These are phyloP conservation scores for Pachypeltis micranthus DNA, from an alignment of 1,140 invertebrate species.

Conservation along the genomic window DNA sequence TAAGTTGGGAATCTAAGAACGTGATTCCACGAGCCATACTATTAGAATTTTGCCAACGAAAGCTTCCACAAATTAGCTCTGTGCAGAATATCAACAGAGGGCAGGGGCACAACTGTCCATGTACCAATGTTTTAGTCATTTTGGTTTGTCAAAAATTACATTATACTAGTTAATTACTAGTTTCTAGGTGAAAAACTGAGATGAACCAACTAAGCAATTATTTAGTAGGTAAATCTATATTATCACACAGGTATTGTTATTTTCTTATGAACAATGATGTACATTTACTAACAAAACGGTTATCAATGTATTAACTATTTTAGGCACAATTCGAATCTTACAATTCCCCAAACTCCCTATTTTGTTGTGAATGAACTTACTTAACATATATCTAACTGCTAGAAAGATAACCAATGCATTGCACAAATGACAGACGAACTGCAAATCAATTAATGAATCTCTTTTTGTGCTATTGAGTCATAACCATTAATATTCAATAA, in stretches of 20 bases:
- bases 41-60: no score
- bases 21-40: neutral
- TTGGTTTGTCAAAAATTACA: neutral
- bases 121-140: no score
- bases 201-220: slow-evolving; percentile 5
- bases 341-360: slow-evolving; percentile 1
- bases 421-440: neutral
- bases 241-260: slow-evolving; percentile 6
- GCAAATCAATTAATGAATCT: slow-evolving; percentile 1
- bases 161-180: neutral
- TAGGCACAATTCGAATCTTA: slow-evolving; percentile 8
- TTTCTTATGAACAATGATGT: slow-evolving; percentile 6
- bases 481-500: no score
- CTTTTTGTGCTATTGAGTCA: slow-evolving; percentile 2
- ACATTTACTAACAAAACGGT: slow-evolving; percentile 2
- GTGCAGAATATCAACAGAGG: no score
- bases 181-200: slow-evolving; percentile 1
- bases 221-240: neutral
- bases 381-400: neutral
- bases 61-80: no score
- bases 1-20: neutral
- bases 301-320: neutral
- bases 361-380: neutral
- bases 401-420: slow-evolving; percentile 2
- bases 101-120: no score